Evolutionary conservation across 2,113 vertebrate species (phyloP), one percentile per base, ranked within the genome.

Genomic region (Psettodes erumei): DNA sequence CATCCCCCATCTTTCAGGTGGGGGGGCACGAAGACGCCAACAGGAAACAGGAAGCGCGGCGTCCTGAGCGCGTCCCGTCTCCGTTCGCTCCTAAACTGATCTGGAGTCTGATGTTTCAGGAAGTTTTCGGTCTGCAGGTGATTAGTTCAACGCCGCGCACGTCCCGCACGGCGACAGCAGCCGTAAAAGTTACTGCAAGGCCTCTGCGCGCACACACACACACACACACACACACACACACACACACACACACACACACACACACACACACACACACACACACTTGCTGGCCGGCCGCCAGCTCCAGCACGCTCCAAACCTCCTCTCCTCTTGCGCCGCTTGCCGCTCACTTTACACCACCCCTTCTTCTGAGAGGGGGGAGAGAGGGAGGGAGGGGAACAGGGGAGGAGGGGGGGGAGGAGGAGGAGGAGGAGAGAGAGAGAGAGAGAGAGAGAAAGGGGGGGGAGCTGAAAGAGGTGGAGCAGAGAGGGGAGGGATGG

Each of bases 311-410:
- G 88, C 89, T 89, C 89, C 90, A 13, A 82, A 43, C 84, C 79
- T 81, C 77, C 80, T 86, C 86, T 91, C 82, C 83, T 85, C 85
- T 83, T 66, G 82, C 85, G 51, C 85, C 58, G 85, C 87, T 86
- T 77, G 85, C 87, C 47, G 80, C 88, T 91, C 85, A 88, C 86
- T 90, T 90, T 88, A 88, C 88, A 81, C 71, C 84, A 75, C 63
- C 75, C 81, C 82, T 81, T 62, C 79, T 66, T 32, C 47, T 72
- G 80, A 55, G 74, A 58, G 64, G 68, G 28, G 54, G 38, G 69
- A 30, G 65, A 30, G 23, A 28, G 61, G 33, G n/a, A n/a, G 55
- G 19, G 21, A 40, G 35, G 15, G 40, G 50, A 4, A 38, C 60
- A 43, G 50, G 45, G 15, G 60, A 18, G 62, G 9, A 55, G 32